Evolutionary conservation across 2,888 invertebrate genomes (phyloP).

Genomic region (Escarpia spicata): DNA sequence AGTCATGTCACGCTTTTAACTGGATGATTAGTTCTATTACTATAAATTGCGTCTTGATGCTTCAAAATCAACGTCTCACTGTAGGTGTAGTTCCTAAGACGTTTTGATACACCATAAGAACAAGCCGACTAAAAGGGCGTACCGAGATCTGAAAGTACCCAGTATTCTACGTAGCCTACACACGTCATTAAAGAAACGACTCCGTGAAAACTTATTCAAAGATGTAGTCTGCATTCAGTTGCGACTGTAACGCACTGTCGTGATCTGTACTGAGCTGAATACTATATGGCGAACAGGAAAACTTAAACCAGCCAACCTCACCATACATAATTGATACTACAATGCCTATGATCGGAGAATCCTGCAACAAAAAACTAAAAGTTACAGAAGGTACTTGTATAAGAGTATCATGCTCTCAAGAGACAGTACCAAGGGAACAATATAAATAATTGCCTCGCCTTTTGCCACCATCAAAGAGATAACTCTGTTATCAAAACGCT

Average conservation of each 20-base stretch:
- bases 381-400: background rate
- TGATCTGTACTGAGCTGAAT: background rate
- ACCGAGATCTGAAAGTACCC: background rate
- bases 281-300: background rate
- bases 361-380: background rate
- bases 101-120: background rate
- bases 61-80: too few species aligned
- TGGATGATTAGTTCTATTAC: too few species aligned
- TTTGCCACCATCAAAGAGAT: conserved; percentile 2
- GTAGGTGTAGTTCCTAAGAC: too few species aligned
- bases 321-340: background rate
- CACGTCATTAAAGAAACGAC: background rate
- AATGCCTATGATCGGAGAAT: background rate
- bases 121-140: background rate
- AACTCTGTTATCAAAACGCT: background rate
- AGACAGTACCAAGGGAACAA: background rate
- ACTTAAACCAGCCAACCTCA: background rate
- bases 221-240: background rate
- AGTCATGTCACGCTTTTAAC: too few species aligned
- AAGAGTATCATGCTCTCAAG: background rate
- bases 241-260: background rate
- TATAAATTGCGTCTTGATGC: too few species aligned
- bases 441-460: background rate
- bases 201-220: too few species aligned
- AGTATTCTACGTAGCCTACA: background rate